A percentile compares a stretch with the other conserved stretches of the same genome.
phyloP scores from a whole-genome alignment of 1,140 invertebrate genomes.

The Drosophila baimaii region DNA sequence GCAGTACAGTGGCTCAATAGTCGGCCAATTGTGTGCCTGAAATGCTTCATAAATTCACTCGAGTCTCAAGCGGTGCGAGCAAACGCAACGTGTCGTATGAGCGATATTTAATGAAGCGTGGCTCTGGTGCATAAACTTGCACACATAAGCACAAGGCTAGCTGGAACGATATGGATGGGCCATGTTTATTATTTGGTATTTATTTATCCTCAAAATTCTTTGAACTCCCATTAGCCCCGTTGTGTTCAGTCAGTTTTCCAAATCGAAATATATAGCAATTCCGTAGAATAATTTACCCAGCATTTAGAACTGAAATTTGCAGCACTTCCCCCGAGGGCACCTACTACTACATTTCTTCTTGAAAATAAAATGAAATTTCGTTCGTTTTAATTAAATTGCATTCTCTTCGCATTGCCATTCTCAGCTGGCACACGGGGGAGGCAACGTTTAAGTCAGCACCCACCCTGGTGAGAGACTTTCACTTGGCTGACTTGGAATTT shows the following conservation, averaged over 20 bases:
- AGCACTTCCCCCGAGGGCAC: conserved; percentile 24
- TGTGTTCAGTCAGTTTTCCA: conserved; percentile 1
- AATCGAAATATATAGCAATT: conserved; percentile 12
- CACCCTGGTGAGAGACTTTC: conserved; percentile 20
- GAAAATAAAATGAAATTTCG: conserved; percentile 62
- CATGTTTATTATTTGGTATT: background rate
- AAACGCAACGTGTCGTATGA: conserved; percentile 58
- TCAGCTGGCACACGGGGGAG: conserved; percentile 14
- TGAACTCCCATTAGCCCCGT: background rate
- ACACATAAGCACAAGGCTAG: background rate
- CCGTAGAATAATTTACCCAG: conserved; percentile 14
- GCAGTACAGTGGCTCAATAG: conserved; percentile 27
- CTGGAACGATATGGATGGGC: background rate
- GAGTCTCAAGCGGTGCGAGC: conserved; percentile 29
- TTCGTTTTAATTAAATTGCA: conserved; percentile 79
- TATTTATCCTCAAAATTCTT: background rate
- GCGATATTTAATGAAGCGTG: conserved; percentile 66
- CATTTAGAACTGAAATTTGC: conserved; percentile 34
- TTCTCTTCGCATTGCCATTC: conserved; percentile 50
- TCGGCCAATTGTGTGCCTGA: conserved; percentile 39
- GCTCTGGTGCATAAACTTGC: conserved; percentile 2
- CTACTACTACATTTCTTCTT: conserved; percentile 1
- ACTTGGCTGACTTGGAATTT: conserved; percentile 64
- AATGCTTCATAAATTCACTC: conserved; percentile 63
- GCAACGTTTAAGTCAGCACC: conserved; percentile 14